Base-by-base conservation (phyloP, 2,113 vertebrate genomes). In the Nerophis ophidion region DNA sequence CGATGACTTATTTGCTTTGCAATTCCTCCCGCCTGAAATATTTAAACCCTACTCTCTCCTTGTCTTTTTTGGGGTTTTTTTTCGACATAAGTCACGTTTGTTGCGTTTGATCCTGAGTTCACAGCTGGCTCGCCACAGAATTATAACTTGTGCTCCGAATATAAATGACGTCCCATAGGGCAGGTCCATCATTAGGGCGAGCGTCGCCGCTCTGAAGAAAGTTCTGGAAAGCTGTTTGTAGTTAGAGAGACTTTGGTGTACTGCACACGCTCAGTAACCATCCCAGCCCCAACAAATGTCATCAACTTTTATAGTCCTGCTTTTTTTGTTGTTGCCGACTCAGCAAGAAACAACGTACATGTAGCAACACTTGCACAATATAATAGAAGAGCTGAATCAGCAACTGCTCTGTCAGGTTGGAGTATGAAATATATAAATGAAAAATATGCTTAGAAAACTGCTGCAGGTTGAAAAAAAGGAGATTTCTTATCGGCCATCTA, bases 211-310 rank as follows among this genome's bases (percentile, higher is more conserved):
- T 12, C 1, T 47, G 34, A 36, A 65, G 48, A 38, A 7, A 1
- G 26, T 51, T 55, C 49, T 15, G 9, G 0, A 19, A 12, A 75
- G 66, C 72, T 81, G 76, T 48, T 81, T 66, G 34, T 26, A 59
- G 60, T 85, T 77, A 65, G 64, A 58, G 54, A 66, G 62, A 63
- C 40, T 36, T 61, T 45, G 56, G 72, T 52, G 68, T 35, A 67
- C 44, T 59, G 36, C 0, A 40, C 58, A 48, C 5, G 70, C 68
- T 72, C 74, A 50, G 65, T 56, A 73, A 60, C 66, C 56, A 68
- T 66, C 44, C 12, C 60, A 26, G 46, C 72, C 70, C 63, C 68
- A 65, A 61, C 49, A 60, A 50, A 71, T 62, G 38, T 36, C 5
- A 58, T 61, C 68, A 44, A 47, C 57, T 65, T 67, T 62, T 26